Percentiles rank a stretch among this genome's conserved stretches.
phyloP scores from a whole-genome alignment of 2,113 vertebrate species.

The Isurus oxyrinchus region DNA sequence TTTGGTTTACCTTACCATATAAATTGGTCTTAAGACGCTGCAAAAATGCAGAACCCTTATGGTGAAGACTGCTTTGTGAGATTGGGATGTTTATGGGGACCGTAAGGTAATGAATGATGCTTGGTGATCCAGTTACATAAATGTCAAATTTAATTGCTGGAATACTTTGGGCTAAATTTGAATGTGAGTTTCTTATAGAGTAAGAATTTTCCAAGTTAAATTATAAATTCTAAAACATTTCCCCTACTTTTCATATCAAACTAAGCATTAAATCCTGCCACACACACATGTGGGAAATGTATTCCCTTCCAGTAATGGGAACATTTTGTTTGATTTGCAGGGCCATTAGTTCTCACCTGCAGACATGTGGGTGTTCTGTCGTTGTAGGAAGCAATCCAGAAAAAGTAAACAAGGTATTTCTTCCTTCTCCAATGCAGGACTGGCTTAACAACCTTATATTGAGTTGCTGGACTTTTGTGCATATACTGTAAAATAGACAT shows the following conservation, averaged over 20 bases:
- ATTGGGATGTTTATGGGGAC: background rate
- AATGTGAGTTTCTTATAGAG: background rate
- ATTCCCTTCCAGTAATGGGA: background rate
- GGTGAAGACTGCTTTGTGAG: background rate
- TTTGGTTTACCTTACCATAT: background rate
- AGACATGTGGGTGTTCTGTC: conserved; percentile 94
- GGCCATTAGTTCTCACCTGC: conserved; percentile 92
- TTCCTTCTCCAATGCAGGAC: background rate
- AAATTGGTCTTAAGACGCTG: background rate
- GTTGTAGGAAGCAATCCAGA: conserved; percentile 92
- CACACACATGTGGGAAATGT: background rate
- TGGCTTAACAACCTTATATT: background rate
- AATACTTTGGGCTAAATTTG: background rate
- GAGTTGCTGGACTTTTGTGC: background rate
- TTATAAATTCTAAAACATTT: background rate
- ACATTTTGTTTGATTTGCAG: conserved; percentile 56
- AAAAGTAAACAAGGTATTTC: conserved; percentile 91
- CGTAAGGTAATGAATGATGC: background rate
- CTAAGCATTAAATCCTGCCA: background rate
- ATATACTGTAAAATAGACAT: background rate
- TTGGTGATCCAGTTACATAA: background rate
- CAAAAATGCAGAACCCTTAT: background rate
- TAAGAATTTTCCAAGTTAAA: background rate
- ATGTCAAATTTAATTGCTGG: background rate
- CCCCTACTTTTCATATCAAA: background rate